Conservation (phyloP, 2,888 invertebrate genomes). For the Caradrina clavipalpis region DNA sequence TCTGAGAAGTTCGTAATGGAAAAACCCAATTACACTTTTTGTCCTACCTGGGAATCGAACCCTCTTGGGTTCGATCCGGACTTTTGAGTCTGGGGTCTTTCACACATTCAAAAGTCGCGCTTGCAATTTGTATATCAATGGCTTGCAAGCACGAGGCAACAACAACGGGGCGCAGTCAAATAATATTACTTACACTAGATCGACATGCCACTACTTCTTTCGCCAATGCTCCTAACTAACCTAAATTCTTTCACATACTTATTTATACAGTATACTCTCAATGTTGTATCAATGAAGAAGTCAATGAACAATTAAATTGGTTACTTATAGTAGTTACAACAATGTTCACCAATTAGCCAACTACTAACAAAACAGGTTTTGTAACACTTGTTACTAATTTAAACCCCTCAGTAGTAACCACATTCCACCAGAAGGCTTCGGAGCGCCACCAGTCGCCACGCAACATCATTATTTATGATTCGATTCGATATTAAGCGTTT, state of each 20-base stretch:
- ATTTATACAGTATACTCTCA: too few species aligned
- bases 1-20: too few species aligned
- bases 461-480: constrained; percentile 56
- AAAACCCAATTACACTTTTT: too few species aligned
- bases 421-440: constrained; percentile 51
- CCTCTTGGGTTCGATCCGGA: too few species aligned
- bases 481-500: constrained; percentile 41
- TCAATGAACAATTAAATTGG: background rate
- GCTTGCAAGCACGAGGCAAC: too few species aligned
- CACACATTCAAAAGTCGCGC: too few species aligned
- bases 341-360: constrained; percentile 21
- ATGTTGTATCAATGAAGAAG: background rate
- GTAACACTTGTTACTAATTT: constrained; percentile 35
- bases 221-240: background rate
- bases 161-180: too few species aligned
- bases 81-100: too few species aligned
- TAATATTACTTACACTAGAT: too few species aligned
- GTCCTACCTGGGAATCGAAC: too few species aligned
- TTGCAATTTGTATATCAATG: too few species aligned
- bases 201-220: too few species aligned
- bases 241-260: background rate
- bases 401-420: constrained; percentile 27
- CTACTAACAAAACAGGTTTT: constrained; percentile 28
- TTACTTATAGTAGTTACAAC: background rate
- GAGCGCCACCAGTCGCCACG: constrained; percentile 53